Percentiles rank a stretch among this genome's conserved stretches.
These are phyloP conservation scores for Empis stercorea DNA, from an alignment of 2,888 invertebrate genomes.

Conservation along the genomic window DNA sequence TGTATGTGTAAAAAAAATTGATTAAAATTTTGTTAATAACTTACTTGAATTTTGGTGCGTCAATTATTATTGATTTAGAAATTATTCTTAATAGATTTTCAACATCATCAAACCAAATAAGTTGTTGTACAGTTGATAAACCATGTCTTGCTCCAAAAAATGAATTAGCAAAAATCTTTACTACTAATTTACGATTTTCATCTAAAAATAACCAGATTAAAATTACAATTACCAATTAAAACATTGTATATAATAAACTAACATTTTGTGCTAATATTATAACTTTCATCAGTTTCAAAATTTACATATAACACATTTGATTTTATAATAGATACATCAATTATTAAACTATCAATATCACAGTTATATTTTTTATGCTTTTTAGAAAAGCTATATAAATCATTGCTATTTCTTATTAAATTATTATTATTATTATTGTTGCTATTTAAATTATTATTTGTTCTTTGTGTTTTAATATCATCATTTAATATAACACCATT, in stretches of 20 bases:
- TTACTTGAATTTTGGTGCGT: conserved; percentile 54
- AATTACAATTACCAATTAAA: too few relatives aligned
- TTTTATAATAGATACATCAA: conserved; percentile 42
- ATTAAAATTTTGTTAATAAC: not conserved
- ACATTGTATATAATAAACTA: conserved; percentile 22
- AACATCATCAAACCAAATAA: conserved; percentile 67
- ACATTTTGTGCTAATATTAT: conserved; percentile 47
- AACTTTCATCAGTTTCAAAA: conserved; percentile 61
- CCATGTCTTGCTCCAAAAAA: conserved; percentile 70
- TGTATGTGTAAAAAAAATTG: not conserved
- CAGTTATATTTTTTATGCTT: conserved; percentile 18
- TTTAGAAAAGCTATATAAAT: conserved; percentile 13
- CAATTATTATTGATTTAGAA: conserved; percentile 53
- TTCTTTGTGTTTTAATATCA: conserved; percentile 2
- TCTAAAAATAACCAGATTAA: conserved; percentile 19
- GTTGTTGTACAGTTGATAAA: conserved; percentile 63
- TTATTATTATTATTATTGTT: conserved; percentile 9
- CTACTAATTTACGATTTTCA: conserved; percentile 37
- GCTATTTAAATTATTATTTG: conserved; percentile 6
- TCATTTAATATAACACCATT: not conserved
- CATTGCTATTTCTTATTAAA: not conserved
- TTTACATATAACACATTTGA: conserved; percentile 45
- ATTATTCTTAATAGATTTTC: conserved; percentile 48
- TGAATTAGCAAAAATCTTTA: conserved; percentile 49
- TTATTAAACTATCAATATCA: conserved; percentile 28